Evolutionary conservation across 1,140 invertebrate species (phyloP).

Genomic region (Paraescarpia echinospica): DNA sequence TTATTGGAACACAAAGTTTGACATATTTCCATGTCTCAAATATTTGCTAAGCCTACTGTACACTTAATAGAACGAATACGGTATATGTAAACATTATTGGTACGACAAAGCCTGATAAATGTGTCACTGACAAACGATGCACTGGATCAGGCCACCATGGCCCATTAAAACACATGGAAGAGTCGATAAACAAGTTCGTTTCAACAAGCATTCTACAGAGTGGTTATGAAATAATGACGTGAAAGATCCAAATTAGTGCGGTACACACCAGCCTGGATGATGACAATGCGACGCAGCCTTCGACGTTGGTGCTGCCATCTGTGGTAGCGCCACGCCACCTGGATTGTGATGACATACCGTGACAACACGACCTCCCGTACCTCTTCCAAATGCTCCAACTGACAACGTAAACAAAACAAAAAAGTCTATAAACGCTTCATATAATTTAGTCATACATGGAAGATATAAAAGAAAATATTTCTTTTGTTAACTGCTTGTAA

Average conservation of each 20-base stretch:
- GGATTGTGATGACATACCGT: conserved; percentile 32
- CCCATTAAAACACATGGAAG: background rate
- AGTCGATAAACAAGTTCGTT: background rate
- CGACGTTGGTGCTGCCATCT: conserved; percentile 21
- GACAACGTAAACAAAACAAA: conserved; percentile 7
- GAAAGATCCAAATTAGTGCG: background rate
- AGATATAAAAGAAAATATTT: too few species aligned
- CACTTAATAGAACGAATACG: too few species aligned
- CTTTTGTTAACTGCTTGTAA: too few species aligned
- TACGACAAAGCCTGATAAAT: too few species aligned
- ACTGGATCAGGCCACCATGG: background rate
- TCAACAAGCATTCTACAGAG: too few species aligned
- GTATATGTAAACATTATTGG: too few species aligned
- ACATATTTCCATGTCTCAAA: too few species aligned
- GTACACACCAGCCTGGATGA: conserved; percentile 25
- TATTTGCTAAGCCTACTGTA: too few species aligned
- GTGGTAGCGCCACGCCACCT: conserved; percentile 31
- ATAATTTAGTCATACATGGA: too few species aligned
- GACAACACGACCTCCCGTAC: conserved; percentile 29
- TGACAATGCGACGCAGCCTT: background rate
- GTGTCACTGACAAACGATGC: too few species aligned
- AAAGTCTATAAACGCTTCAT: background rate
- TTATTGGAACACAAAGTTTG: too few species aligned
- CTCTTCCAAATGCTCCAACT: conserved; percentile 39
- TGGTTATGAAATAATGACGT: too few species aligned